Evolutionary conservation across 2,797 vertebrate genomes (phyloP).

Genomic region (Neomorphus geoffroyi): DNA sequence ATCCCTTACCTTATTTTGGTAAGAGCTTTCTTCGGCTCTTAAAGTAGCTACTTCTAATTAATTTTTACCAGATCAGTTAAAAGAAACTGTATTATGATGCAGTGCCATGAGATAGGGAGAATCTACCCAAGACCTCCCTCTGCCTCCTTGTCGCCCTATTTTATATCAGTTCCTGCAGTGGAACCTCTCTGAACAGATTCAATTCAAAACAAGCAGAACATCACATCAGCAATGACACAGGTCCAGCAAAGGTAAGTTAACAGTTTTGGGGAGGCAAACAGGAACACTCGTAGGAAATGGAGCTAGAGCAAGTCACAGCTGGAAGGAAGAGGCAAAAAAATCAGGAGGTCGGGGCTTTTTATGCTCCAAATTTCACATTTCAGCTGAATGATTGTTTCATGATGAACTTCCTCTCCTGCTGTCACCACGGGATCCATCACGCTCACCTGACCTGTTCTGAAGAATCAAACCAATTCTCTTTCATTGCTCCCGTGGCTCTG

Average conservation of each 20-base stretch:
- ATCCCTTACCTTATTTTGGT: background rate
- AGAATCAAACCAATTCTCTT: conserved; percentile 8
- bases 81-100: background rate
- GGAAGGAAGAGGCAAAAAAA: background rate
- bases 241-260: background rate
- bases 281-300: background rate
- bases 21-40: background rate
- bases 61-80: background rate
- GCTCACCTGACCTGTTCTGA: background rate
- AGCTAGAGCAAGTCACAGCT: background rate
- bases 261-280: background rate
- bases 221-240: background rate
- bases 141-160: background rate
- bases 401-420: background rate
- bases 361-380: background rate
- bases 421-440: background rate
- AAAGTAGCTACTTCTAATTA: background rate
- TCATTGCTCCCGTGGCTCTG: background rate
- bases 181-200: background rate
- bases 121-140: background rate
- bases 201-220: background rate
- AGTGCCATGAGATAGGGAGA: background rate
- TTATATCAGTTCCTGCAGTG: background rate
- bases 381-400: background rate
- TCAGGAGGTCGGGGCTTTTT: background rate